Conservation (phyloP, 2,888 invertebrate species). For the Dascillus cervinus region DNA sequence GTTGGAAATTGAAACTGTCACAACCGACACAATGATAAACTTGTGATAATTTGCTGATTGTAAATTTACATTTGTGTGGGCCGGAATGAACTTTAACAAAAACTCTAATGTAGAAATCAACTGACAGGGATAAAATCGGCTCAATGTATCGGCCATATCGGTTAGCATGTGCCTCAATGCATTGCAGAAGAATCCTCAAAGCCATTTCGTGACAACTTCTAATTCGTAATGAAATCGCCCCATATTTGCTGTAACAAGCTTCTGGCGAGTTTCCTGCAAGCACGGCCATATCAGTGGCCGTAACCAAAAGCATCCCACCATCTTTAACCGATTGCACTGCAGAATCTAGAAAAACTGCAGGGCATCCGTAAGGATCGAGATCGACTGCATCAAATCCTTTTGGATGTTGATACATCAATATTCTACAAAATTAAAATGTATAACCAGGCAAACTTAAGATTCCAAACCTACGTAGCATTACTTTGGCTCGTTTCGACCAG, state of each 20-base stretch:
- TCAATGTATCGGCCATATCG: slow-evolving; percentile 88
- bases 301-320: slow-evolving; percentile 85
- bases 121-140: slow-evolving; percentile 84
- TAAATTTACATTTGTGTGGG: slow-evolving; percentile 76
- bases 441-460: background rate
- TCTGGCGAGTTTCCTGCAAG: slow-evolving; percentile 93
- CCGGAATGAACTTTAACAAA: slow-evolving; percentile 81
- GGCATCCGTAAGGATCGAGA: slow-evolving; percentile 96
- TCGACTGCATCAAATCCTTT: slow-evolving; percentile 79
- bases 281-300: slow-evolving; percentile 96
- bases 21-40: slow-evolving; percentile 90
- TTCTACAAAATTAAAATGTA: slow-evolving; percentile 46
- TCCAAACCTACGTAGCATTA: slow-evolving; percentile 74
- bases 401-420: slow-evolving; percentile 77
- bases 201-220: slow-evolving; percentile 96
- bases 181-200: slow-evolving; percentile 83
- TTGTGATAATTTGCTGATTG: slow-evolving; percentile 79
- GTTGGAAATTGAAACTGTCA: slow-evolving; percentile 69
- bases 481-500: slow-evolving; percentile 68
- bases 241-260: slow-evolving; percentile 88
- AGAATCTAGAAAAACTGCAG: slow-evolving; percentile 83
- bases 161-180: slow-evolving; percentile 87
- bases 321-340: slow-evolving; percentile 75
- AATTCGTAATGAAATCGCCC: slow-evolving; percentile 76
- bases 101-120: slow-evolving; percentile 93